phyloP scores from a whole-genome alignment of 2,888 invertebrate species.

The Tholera decimalis region DNA sequence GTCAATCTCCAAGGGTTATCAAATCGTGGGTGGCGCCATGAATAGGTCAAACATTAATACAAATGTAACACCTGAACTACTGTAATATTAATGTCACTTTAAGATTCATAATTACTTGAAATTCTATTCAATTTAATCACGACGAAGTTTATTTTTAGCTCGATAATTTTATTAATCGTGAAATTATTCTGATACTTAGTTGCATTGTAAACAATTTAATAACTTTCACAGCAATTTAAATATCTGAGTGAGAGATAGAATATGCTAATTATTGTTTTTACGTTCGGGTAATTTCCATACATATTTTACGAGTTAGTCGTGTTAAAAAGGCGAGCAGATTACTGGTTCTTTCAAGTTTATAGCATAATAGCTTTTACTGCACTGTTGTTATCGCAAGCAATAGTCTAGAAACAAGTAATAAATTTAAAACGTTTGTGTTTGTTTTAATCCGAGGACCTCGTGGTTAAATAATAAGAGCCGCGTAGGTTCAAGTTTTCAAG shows the following conservation, averaged over 20 bases:
- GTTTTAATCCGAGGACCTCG: too few relatives aligned
- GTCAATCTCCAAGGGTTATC: slow-evolving; percentile 22
- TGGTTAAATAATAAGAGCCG: too few relatives aligned
- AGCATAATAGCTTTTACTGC: slow-evolving; percentile 11
- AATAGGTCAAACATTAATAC: slow-evolving; percentile 15
- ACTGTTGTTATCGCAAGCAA: slow-evolving; percentile 13
- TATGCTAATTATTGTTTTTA: slow-evolving; percentile 34
- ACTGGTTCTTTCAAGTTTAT: slow-evolving; percentile 7
- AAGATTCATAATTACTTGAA: background rate
- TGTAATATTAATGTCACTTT: slow-evolving; percentile 11
- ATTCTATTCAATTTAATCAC: slow-evolving; percentile 15
- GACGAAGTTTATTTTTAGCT: slow-evolving; percentile 33
- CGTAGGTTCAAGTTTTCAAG: too few relatives aligned
- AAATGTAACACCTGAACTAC: slow-evolving; percentile 9
- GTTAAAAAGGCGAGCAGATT: background rate
- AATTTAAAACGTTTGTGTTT: background rate
- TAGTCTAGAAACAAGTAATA: slow-evolving; percentile 26
- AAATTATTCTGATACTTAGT: slow-evolving; percentile 36
- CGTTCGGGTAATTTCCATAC: slow-evolving; percentile 4
- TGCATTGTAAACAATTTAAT: slow-evolving; percentile 40
- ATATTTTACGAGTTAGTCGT: slow-evolving; percentile 4
- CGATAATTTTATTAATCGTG: slow-evolving; percentile 17
- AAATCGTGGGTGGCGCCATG: slow-evolving; percentile 5
- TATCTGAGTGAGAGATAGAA: slow-evolving; percentile 21
- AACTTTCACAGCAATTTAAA: slow-evolving; percentile 22